Conservation (phyloP, 2,888 invertebrate genomes). For the Mesoligia furuncula region DNA sequence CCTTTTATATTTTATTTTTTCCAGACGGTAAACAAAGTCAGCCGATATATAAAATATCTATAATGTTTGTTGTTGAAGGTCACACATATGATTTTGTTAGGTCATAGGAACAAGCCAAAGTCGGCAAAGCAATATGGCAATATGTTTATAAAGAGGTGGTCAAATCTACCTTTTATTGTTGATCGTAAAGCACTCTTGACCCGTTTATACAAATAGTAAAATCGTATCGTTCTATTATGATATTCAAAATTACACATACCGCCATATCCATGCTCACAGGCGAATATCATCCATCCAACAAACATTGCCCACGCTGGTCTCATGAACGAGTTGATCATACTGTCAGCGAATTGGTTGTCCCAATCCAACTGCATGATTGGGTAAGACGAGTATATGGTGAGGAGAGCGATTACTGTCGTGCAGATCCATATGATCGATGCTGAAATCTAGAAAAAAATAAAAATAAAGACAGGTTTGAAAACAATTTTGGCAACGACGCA, state of each 20-base stretch:
- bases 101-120: no score
- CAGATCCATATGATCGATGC: slow-evolving; percentile 67
- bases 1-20: no score
- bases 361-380: slow-evolving; percentile 75
- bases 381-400: slow-evolving; percentile 68
- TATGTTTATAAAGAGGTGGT: background rate
- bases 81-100: no score
- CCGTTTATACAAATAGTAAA: background rate
- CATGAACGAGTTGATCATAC: slow-evolving; percentile 80
- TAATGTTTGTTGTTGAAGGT: no score
- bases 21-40: no score
- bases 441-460: slow-evolving; percentile 61
- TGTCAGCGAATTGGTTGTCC: slow-evolving; percentile 77
- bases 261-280: slow-evolving; percentile 83
- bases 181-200: background rate
- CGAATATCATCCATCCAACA: slow-evolving; percentile 85
- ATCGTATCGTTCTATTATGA: background rate
- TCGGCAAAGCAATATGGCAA: background rate
- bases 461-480: background rate
- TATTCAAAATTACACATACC: slow-evolving; percentile 55
- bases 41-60: no score
- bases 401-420: slow-evolving; percentile 53
- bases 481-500: background rate
- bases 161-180: background rate
- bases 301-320: slow-evolving; percentile 84